Conservation (phyloP, 2,797 vertebrate species). For the Heteromormyrus szaboi region DNA sequence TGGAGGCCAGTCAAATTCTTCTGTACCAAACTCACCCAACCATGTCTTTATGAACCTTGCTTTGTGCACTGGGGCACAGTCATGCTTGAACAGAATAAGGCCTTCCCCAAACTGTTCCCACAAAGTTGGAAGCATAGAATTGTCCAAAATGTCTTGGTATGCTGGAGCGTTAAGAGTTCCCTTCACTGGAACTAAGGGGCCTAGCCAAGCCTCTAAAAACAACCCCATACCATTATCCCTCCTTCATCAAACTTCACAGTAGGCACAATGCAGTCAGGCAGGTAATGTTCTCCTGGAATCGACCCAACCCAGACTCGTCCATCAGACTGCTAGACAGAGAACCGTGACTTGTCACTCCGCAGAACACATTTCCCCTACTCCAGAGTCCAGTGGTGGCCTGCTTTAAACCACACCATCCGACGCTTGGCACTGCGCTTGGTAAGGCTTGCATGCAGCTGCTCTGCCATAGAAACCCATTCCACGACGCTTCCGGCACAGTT, state of each 20-base stretch:
- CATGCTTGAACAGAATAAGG: not conserved
- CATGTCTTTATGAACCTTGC: not conserved
- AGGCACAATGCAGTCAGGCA: not conserved
- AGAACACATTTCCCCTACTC: not conserved
- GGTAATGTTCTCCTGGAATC: not conserved
- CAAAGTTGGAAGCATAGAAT: not conserved
- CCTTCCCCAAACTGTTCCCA: not conserved
- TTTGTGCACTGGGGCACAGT: not conserved
- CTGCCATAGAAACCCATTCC: not conserved
- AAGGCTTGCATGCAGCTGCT: not conserved
- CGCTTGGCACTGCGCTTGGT: not conserved
- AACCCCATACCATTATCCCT: not conserved
- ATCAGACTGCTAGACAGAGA: not conserved
- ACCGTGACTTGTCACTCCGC: not conserved
- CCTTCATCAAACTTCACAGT: not conserved
- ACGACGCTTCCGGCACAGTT: not conserved
- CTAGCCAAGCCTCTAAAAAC: not conserved
- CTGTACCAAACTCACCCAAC: not conserved
- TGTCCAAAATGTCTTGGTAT: not conserved
- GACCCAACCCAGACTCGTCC: not conserved
- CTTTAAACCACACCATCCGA: not conserved
- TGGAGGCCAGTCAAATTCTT: not conserved
- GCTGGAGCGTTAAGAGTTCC: not conserved
- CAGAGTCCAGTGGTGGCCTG: not conserved
- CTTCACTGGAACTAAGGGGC: not conserved